These are phyloP conservation scores for Mayetiola destructor DNA, from an alignment of 2,888 invertebrate species.

Conservation along the genomic window DNA sequence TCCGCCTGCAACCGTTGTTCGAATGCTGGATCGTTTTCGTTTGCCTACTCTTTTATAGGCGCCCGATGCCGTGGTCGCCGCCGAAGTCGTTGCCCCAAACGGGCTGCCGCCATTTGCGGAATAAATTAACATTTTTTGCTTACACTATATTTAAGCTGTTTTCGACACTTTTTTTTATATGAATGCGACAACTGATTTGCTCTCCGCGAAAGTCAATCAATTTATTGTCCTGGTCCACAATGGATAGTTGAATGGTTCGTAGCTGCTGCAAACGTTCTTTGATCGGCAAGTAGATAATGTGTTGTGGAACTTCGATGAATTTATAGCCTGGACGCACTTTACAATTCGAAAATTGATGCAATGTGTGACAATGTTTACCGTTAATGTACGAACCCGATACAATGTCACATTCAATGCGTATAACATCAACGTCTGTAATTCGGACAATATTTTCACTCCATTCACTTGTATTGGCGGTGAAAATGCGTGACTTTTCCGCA, in stretches of 20 bases:
- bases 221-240: conserved; percentile 25
- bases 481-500: not conserved
- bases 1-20: not conserved
- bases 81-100: no score
- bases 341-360: conserved; percentile 27
- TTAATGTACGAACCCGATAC: conserved; percentile 24
- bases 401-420: conserved; percentile 25
- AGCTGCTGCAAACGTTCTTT: no score
- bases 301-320: conserved; percentile 25
- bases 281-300: conserved; percentile 27
- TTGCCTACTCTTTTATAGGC: not conserved
- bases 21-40: not conserved
- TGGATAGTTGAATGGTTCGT: conserved; percentile 23
- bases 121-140: no score
- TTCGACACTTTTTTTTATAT: conserved; percentile 19
- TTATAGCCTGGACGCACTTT: conserved; percentile 27
- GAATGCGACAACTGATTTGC: conserved; percentile 25
- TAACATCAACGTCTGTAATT: conserved; percentile 23
- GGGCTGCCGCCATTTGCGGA: no score
- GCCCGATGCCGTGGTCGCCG: not conserved
- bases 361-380: conserved; percentile 24
- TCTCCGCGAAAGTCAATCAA: conserved; percentile 25
- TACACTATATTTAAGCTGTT: no score
- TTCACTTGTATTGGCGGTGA: conserved; percentile 18
- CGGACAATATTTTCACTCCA: conserved; percentile 25